A percentile compares a stretch with the other conserved stretches of the same genome.
These are phyloP conservation scores for Nematolebias whitei DNA, from an alignment of 2,113 vertebrate species.

Conservation along the genomic window DNA sequence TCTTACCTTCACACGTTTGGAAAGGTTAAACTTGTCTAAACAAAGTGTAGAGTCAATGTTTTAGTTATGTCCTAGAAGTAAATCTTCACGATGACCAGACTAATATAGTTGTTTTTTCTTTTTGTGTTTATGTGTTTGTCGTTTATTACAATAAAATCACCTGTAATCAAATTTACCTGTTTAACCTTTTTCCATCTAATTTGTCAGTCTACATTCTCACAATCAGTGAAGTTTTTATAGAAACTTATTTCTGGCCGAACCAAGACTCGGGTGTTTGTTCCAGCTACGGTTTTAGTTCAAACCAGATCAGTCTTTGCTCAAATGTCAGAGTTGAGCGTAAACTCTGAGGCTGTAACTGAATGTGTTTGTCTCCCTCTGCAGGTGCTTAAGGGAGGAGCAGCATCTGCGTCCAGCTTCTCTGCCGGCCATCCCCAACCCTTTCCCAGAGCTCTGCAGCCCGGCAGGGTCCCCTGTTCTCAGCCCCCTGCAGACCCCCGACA, in stretches of 20 bases:
- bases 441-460: conserved; percentile 92
- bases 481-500: conserved; percentile 81
- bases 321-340: neutral
- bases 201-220: neutral
- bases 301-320: neutral
- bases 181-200: too few relatives aligned
- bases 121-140: too few relatives aligned
- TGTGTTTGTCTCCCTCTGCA: conserved; percentile 73
- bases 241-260: too few relatives aligned
- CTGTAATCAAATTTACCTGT: too few relatives aligned
- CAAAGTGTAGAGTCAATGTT: too few relatives aligned
- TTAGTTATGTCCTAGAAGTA: too few relatives aligned
- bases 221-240: neutral
- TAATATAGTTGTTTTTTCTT: too few relatives aligned
- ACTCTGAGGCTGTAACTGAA: neutral
- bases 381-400: conserved; percentile 90
- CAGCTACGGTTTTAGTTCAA: neutral
- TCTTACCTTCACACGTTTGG: too few relatives aligned
- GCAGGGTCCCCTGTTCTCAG: conserved; percentile 86
- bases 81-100: too few relatives aligned
- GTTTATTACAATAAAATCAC: too few relatives aligned
- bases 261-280: too few relatives aligned
- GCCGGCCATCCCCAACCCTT: conserved; percentile 96
- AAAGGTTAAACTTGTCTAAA: too few relatives aligned
- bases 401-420: conserved; percentile 90